Base-by-base conservation (phyloP, 1,140 invertebrate species). In the Lanistes nyassanus region DNA sequence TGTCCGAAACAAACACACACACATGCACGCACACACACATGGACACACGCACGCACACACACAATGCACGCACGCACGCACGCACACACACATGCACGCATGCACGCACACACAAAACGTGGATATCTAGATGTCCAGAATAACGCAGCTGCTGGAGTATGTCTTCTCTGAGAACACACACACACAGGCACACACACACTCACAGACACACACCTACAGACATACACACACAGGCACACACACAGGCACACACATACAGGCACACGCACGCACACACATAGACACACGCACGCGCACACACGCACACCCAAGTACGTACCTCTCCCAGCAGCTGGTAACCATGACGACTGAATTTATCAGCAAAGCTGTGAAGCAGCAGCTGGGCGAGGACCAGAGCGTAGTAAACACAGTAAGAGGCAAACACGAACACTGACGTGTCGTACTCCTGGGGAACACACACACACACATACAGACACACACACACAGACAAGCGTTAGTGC, bases 1-100 rank as follows among this genome's bases (percentile, higher is more conserved):
- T 97, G 2, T 47, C 42, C 42, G 19, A 6, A 60, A 29, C 58
- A 9, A 11, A 47, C 2, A 16, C 5, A 47, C 7, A 60, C 3
- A 26, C n/a, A 26, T 23, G 47, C 26, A 23, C 9, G n/a, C 29
- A 66, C 29, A 23, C 21, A n/a, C 7, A 19, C 36, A 29, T 23
- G 21, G 4, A 34, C 29, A n/a, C n/a, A 23, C 29, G 31, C 64
- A 7, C 9, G 7, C 3, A 66, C 36, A 23, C 13, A 13, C 16
- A 31, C 16, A 16, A 16, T 29, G 31, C 62, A 13, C 53, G n/a
- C n/a, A 13, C n/a, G n/a, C 53, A n/a, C 13, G n/a, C 53, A 13
- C n/a, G 21, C 56, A n/a, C 56, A 60, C n/a, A 60, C 23, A 42
- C 39, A 53, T n/a, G 31, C 6, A 78, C 74, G 39, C 74, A 84